phyloP scores from a whole-genome alignment of 92 coral and sea anemone genomes.

The Bergia sp. region DNA sequence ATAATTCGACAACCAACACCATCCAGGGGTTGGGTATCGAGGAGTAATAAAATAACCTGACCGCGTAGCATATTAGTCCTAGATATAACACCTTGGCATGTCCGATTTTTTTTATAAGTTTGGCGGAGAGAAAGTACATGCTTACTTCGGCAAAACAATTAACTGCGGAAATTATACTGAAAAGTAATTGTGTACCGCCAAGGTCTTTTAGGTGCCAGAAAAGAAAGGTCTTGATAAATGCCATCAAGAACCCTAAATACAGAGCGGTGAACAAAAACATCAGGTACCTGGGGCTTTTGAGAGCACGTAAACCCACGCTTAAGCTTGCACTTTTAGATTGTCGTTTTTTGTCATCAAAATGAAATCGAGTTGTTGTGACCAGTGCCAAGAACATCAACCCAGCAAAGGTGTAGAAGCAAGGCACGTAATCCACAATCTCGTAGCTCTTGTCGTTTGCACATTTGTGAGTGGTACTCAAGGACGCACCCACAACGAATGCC shows the following conservation, averaged over 20 bases:
- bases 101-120: conserved; percentile 90
- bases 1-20: conserved; percentile 91
- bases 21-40: conserved; percentile 94
- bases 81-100: conserved; percentile 96
- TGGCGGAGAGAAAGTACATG: conserved; percentile 98
- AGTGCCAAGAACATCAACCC: conserved; percentile 88
- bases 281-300: conserved; percentile 84
- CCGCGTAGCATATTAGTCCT: conserved; percentile 89
- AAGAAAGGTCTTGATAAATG: conserved; percentile 94
- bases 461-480: conserved; percentile 87
- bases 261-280: conserved; percentile 98
- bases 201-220: conserved; percentile 98
- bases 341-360: conserved; percentile 81
- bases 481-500: conserved; percentile 98
- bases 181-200: conserved; percentile 93
- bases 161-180: conserved; percentile 96
- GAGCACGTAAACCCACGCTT: conserved; percentile 94
- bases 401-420: conserved; percentile 96
- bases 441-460: conserved; percentile 86
- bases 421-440: conserved; percentile 95
- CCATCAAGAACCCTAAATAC: conserved; percentile 96
- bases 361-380: conserved; percentile 83
- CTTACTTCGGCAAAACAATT: conserved; percentile 99
- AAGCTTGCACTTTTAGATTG: conserved; percentile 78
- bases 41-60: conserved; percentile 91